Conservation (phyloP, 2,888 invertebrate genomes). For the Latheticus oryzae region DNA sequence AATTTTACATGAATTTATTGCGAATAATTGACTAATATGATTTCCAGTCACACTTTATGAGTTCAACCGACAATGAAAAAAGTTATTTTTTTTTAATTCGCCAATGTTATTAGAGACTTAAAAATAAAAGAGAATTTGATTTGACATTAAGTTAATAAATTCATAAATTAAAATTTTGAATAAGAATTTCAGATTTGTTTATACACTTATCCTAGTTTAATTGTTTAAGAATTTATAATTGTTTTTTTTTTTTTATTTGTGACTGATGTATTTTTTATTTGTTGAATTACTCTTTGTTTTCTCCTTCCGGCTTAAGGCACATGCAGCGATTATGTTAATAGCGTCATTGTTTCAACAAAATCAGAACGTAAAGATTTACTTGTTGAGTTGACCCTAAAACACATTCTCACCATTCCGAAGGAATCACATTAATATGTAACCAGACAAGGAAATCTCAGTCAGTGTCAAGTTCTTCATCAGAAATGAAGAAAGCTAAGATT, state of each 20-base stretch:
- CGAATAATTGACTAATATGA: slow-evolving; percentile 16
- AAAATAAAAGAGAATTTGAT: too few relatives aligned
- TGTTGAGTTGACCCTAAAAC: slow-evolving; percentile 16
- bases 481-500: slow-evolving; percentile 7
- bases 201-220: too few relatives aligned
- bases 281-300: too few relatives aligned
- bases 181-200: too few relatives aligned
- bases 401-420: too few relatives aligned
- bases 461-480: not conserved
- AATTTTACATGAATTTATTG: slow-evolving; percentile 9
- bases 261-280: too few relatives aligned
- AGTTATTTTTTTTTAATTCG: slow-evolving; percentile 4
- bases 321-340: too few relatives aligned
- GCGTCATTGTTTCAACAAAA: slow-evolving; percentile 2
- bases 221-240: too few relatives aligned
- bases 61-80: slow-evolving; percentile 2
- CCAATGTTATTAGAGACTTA: not conserved
- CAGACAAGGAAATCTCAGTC: slow-evolving; percentile 3
- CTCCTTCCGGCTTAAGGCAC: too few relatives aligned
- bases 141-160: too few relatives aligned
- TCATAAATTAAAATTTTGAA: too few relatives aligned
- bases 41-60: slow-evolving; percentile 22
- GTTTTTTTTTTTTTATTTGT: too few relatives aligned
- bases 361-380: not conserved
- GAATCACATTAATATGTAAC: not conserved